Evolutionary conservation across 2,113 vertebrate genomes (phyloP).

Genomic region (Hypomesus transpacificus): DNA sequence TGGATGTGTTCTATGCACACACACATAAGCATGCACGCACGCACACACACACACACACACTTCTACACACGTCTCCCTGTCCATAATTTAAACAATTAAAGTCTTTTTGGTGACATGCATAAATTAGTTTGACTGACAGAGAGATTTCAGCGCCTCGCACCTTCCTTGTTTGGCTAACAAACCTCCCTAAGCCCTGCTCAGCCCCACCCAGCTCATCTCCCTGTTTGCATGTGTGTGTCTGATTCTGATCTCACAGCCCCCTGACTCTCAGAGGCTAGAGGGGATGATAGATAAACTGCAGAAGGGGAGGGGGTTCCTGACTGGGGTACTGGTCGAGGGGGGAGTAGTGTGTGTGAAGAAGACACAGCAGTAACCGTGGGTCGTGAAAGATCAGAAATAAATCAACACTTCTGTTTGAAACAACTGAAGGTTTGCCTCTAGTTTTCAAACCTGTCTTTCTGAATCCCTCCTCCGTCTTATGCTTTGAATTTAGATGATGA

Average conservation of each 20-base stretch:
- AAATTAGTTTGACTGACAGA: conserved; percentile 37
- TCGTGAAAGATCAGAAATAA: neutral
- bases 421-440: conserved; percentile 54
- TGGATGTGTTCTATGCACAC: conserved; percentile 44
- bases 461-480: too few relatives aligned
- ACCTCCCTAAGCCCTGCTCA: neutral
- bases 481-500: neutral
- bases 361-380: neutral
- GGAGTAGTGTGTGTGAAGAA: neutral
- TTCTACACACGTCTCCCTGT: conserved; percentile 33
- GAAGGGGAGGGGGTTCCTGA: conserved; percentile 14
- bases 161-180: conserved; percentile 15
- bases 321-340: neutral
- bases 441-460: conserved; percentile 53
- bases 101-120: conserved; percentile 42
- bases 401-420: too few relatives aligned
- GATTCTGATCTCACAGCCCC: conserved; percentile 30
- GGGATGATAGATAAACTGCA: conserved; percentile 4
- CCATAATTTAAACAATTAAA: conserved; percentile 70
- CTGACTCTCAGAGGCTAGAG: conserved; percentile 33
- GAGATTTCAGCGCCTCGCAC: conserved; percentile 5
- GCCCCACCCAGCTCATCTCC: conserved; percentile 8
- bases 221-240: conserved; percentile 13
- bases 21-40: conserved; percentile 11
- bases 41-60: conserved; percentile 27